Evolutionary conservation across 2,113 vertebrate genomes (phyloP), one percentile per base, ranked within the genome.

Genomic region (Bambusicola thoracicus): DNA sequence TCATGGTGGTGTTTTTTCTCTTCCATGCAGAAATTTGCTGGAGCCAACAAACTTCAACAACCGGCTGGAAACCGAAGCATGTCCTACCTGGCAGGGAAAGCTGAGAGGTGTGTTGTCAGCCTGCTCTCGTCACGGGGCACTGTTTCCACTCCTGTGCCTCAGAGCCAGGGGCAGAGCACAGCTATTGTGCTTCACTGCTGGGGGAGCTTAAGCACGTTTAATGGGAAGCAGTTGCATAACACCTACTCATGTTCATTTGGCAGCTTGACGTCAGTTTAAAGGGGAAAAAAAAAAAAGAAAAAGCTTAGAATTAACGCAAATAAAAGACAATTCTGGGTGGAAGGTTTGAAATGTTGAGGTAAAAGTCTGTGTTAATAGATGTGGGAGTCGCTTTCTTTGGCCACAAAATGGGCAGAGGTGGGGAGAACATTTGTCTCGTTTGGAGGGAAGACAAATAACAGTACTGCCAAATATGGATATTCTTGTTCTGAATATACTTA

Each of bases 11-110:
- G 16, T 77, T 36, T 14, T 43, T 80, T 59, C 48, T 16, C 48
- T 87, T 90, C 85, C 86, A 41, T 91, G 48, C 95, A 99, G 99
- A 99, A 98, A 97, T 96, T 81, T 68, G 58, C 96, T 32, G 98
- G 97, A 78, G 96, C 97, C 81, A 97, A 97, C 95, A 99, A 98
- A 95, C 85, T 93, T 15, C 98, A 98, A 32, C 91, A 94, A 12
- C 80, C 94, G 7, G 34, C 94, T 81, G 99, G 98, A 92, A 98
- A 97, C 94, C 97, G 97, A 93, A 99, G 99, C 96, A 98, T 99
- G 98, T 99, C 99, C 17, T 99, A 98, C 92, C 68, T 98, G 66
- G 75, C 94, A 0, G 98, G 97, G 46, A 99, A 98, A 87, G 98
- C 98, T 24, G 98, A 98, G 3, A 98, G 99, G 99, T 99, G 97